Base-by-base conservation (phyloP, 2,888 invertebrate genomes). In the Beris morrisii region DNA sequence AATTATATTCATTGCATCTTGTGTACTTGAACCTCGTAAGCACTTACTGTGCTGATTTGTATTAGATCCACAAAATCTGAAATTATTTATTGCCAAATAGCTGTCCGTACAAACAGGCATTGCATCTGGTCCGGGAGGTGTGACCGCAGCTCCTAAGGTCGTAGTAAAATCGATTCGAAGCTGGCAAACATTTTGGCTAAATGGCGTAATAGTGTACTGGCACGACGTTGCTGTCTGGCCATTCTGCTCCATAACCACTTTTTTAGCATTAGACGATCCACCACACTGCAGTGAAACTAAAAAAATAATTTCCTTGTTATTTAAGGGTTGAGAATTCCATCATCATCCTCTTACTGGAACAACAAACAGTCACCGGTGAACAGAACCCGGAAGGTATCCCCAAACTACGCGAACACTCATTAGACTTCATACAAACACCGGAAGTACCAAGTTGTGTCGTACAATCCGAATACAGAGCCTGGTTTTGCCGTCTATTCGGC, bases 1-100 rank as follows among this genome's bases (percentile, higher is more conserved):
- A 12, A 55, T 32, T 5, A 28, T 3, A 7, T 31, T 15, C n/a
- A 28, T 30, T 56, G 22, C 22, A 22, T 22, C 22, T 22, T 22
- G 22, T 22, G 22, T 3, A 22, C 22, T 22, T 22, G 22, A 22
- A 22, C 22, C 22, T 22, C 22, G 22, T 22, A 22, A 22, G 22
- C 22, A 52, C 83, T 82, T 71, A 86, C 86, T 73, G 72, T 88
- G 88, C 68, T 88, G 88, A 12, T 84, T 85, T 50, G 81, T 83
- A 71, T 88, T 88, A 71, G 84, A 83, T 4, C 88, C 88, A 67
- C 88, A 88, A 1, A 88, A 74, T 0, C 69, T 74, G 43, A 76
- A 73, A 5, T 69, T 70, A 5, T 73, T 75, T 0, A 76, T 75
- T 45, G 73, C 71, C 28, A 80, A 74, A 46, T 72, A 72, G 59